Conservation (phyloP, 2,113 vertebrate genomes). For the Hippocampus zosterae region DNA sequence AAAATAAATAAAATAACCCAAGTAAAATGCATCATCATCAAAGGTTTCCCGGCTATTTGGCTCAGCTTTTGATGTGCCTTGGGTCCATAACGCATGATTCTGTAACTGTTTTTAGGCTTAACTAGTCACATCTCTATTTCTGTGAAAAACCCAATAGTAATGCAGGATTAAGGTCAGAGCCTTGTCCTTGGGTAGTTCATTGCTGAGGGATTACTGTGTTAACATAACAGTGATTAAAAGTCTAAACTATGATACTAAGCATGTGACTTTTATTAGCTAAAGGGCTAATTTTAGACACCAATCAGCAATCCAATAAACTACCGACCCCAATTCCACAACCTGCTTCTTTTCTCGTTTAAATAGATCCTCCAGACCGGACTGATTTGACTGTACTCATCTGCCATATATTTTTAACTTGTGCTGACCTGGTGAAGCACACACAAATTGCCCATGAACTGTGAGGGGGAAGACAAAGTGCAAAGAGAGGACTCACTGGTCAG, state of each 20-base stretch:
- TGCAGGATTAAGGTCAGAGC: conserved; percentile 70
- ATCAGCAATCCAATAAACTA: conserved; percentile 59
- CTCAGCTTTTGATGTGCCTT: neutral
- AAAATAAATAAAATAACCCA: neutral
- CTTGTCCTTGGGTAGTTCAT: conserved; percentile 54
- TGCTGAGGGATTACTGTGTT: conserved; percentile 61
- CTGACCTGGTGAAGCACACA: neutral
- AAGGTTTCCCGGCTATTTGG: neutral
- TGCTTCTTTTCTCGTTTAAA: conserved; percentile 19
- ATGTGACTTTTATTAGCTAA: conserved; percentile 65
- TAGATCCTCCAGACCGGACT: neutral
- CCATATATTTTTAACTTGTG: neutral
- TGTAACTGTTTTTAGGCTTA: conserved; percentile 37
- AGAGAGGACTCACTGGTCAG: conserved; percentile 75
- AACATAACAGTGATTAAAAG: conserved; percentile 69
- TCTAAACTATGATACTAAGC: conserved; percentile 63
- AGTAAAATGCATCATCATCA: neutral
- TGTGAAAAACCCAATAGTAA: conserved; percentile 54
- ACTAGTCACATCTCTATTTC: conserved; percentile 23
- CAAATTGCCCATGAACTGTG: neutral
- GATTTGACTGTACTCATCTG: neutral
- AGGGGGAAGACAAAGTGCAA: conserved; percentile 1
- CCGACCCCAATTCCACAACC: conserved; percentile 19
- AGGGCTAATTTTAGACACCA: conserved; percentile 60
- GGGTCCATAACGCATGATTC: conserved; percentile 10